Conservation (phyloP, 2,888 invertebrate species). For the Cephalotes varians region DNA sequence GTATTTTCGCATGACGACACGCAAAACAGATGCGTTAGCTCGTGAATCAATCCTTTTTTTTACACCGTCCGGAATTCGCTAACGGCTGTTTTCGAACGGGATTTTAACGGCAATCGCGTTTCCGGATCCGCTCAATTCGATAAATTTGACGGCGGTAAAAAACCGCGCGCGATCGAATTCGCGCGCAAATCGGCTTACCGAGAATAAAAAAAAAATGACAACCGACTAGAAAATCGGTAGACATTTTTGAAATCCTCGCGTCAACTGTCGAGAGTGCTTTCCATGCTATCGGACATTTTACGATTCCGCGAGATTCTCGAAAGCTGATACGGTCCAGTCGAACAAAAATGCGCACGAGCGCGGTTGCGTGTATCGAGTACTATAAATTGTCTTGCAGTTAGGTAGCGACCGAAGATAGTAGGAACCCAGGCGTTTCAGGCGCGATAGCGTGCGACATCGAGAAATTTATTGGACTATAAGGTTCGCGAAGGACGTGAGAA, state of each 20-base stretch:
- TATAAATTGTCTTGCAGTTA: slow-evolving; percentile 60
- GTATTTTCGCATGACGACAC: slow-evolving; percentile 26
- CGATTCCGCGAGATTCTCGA: slow-evolving; percentile 30
- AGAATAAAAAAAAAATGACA: slow-evolving; percentile 2
- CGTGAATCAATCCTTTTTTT: not conserved
- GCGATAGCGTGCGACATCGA: slow-evolving; percentile 61
- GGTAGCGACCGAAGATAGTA: slow-evolving; percentile 63
- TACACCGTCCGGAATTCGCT: not conserved
- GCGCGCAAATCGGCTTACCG: slow-evolving; percentile 21
- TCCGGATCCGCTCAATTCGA: slow-evolving; percentile 32
- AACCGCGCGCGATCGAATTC: slow-evolving; percentile 18
- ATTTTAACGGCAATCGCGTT: slow-evolving; percentile 28
- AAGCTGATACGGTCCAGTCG: slow-evolving; percentile 4
- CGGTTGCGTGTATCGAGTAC: not conserved
- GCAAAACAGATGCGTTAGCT: slow-evolving; percentile 22
- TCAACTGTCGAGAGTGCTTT: slow-evolving; percentile 36
- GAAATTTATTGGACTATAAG: slow-evolving; percentile 71
- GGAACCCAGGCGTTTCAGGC: slow-evolving; percentile 52
- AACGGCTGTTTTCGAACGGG: slow-evolving; percentile 24
- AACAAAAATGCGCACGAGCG: slow-evolving; percentile 37
- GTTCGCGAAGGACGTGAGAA: slow-evolving; percentile 57
- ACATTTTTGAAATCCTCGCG: slow-evolving; percentile 10
- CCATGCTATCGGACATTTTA: slow-evolving; percentile 26
- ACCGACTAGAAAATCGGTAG: not conserved
- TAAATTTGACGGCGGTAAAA: slow-evolving; percentile 34